Conservation (phyloP, 1,140 invertebrate species). For the Orius insidiosus region DNA sequence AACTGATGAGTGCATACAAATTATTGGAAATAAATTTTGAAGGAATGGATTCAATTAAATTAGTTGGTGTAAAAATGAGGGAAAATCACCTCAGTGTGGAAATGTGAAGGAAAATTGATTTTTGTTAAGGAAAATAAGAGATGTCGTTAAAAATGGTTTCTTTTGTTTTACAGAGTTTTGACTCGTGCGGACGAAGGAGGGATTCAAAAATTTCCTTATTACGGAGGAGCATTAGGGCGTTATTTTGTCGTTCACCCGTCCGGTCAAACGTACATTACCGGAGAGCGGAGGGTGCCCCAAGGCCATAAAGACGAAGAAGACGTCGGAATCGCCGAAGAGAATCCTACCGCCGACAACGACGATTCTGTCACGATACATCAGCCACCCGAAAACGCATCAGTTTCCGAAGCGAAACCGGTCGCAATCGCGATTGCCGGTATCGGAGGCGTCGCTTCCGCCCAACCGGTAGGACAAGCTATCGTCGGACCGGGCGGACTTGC, state of each 20-base stretch:
- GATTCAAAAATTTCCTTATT: conserved; percentile 31
- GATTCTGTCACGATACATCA: conserved; percentile 28
- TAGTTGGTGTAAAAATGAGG: too few species aligned
- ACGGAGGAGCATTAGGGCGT: conserved; percentile 46
- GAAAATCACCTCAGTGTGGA: too few species aligned
- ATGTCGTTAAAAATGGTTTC: too few species aligned
- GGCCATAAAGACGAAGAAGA: conserved; percentile 28
- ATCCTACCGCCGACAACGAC: conserved; percentile 15
- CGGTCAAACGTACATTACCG: conserved; percentile 31
- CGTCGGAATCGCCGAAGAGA: conserved; percentile 24
- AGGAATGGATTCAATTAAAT: too few species aligned
- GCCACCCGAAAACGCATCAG: conserved; percentile 34
- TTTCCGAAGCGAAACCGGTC: conserved; percentile 52
- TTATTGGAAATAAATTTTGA: too few species aligned
- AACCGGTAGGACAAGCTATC: conserved; percentile 45
- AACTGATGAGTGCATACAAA: too few species aligned
- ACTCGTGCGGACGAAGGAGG: conserved; percentile 3
- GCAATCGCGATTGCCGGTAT: conserved; percentile 34
- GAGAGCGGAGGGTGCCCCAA: conserved; percentile 26
- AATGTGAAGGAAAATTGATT: too few species aligned
- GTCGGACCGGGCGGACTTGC: conserved; percentile 45
- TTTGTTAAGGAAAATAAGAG: too few species aligned
- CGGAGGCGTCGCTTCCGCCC: conserved; percentile 43
- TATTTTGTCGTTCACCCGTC: conserved; percentile 35
- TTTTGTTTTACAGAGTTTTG: too few species aligned